Base-by-base conservation (phyloP, 1,140 invertebrate species). In the Drosophila rhopaloa region DNA sequence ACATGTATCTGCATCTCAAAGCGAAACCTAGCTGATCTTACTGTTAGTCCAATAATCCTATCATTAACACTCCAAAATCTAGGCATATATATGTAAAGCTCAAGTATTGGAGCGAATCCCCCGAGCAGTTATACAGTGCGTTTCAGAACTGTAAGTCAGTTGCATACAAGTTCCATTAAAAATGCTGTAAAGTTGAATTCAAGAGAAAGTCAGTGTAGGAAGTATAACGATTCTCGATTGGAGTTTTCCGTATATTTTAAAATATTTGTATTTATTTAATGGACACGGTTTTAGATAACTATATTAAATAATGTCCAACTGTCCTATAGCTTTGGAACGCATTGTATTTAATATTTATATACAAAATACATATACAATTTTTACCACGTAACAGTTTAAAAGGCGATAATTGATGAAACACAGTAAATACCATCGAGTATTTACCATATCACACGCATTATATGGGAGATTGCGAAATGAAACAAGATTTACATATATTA, bases 21-120 rank as follows among this genome's bases (percentile, higher is more conserved):
- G 43, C 46, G 43, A 53, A 72, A 60, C 48, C 51, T 75, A 75
- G 72, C 70, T 75, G 72, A 75, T 74, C 72, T 73, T 73, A 73
- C 56, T 73, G 70, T 75, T 75, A 75, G 70, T 75, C 53, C 53
- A 75, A 75, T 75, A 75, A 63, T 75, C 67, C 67, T 71, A 71
- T 71, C 65, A 71, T 58, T 57, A 71, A 48, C 53, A 75, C 50
- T 65, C 41, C 51, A 51, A 37, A 57, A 73, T 40, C 48, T 53
- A 73, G 67, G 40, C 67, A 27, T 61, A 60, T 73, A 71, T 73
- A 73, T 73, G 48, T 65, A 71, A 71, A 71, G 67, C 65, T 71
- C 67, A 71, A 71, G 65, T 50, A 71, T 71, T 71, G 67, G 44
- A 71, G 67, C 50, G 41, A 58, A 27, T 55, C 71, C 51, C 58